Percentiles rank a stretch among this genome's conserved stretches.
Conservation (phyloP, 2,888 invertebrate genomes). For the Eristalis intricaria region DNA sequence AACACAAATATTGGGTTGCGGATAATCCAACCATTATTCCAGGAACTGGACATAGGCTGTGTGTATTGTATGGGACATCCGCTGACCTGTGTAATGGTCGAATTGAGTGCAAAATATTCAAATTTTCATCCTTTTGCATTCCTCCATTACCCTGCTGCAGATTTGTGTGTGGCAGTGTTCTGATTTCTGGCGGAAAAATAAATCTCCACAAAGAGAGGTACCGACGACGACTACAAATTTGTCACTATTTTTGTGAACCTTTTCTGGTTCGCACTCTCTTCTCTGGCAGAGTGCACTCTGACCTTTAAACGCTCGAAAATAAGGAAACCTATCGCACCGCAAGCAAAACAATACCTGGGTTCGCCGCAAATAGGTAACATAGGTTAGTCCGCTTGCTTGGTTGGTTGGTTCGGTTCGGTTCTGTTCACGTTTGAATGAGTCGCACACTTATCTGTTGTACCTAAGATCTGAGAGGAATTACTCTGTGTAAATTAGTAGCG, state of each 20-base stretch:
- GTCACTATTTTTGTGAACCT: conserved; percentile 52
- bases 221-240: conserved; percentile 64
- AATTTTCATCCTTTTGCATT: conserved; percentile 40
- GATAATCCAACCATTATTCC: conserved; percentile 61
- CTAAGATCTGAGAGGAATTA: conserved; percentile 8
- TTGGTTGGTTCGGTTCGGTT: no score
- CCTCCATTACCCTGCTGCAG: conserved; percentile 18
- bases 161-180: neutral
- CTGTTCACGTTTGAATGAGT: conserved; percentile 59
- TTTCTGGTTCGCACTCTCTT: conserved; percentile 29
- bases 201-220: conserved; percentile 64
- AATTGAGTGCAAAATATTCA: conserved; percentile 65
- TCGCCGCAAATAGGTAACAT: conserved; percentile 40
- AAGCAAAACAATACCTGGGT: conserved; percentile 64
- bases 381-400: neutral
- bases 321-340: conserved; percentile 47
- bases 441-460: conserved; percentile 4
- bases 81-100: conserved; percentile 61
- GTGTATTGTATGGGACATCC: conserved; percentile 35
- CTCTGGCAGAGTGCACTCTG: conserved; percentile 29
- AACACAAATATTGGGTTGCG: conserved; percentile 28
- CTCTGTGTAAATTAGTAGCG: conserved; percentile 54
- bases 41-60: conserved; percentile 33
- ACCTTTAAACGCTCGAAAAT: conserved; percentile 53
- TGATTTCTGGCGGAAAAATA: conserved; percentile 52